Conservation (phyloP, 2,888 invertebrate genomes). For the Nemotelus nigrinus region DNA sequence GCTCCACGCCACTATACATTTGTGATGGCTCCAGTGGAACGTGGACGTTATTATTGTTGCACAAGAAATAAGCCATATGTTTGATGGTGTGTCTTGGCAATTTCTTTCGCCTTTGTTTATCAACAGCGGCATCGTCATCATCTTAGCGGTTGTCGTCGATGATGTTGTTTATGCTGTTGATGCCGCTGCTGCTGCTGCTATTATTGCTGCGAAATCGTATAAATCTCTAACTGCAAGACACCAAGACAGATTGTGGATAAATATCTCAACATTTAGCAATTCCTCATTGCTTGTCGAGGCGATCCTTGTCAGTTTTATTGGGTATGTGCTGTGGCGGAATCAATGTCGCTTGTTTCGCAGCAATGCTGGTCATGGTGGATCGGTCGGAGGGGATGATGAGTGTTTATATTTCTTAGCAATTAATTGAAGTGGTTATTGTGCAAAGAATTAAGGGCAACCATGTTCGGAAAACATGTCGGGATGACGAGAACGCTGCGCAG, state of each 20-base stretch:
- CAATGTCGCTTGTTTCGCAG: neutral
- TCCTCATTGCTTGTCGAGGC: slow-evolving; percentile 15
- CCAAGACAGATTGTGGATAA: slow-evolving; percentile 33
- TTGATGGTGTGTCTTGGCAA: slow-evolving; percentile 8
- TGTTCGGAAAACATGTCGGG: neutral
- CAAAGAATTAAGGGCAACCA: neutral
- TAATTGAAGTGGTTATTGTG: slow-evolving; percentile 24
- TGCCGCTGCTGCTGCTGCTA: neutral
- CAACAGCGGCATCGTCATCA: slow-evolving; percentile 8
- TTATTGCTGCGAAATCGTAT: slow-evolving; percentile 20
- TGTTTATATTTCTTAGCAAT: slow-evolving; percentile 1
- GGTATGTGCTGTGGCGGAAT: neutral
- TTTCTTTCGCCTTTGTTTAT: slow-evolving; percentile 28
- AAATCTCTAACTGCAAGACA: slow-evolving; percentile 7
- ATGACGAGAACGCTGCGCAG: neutral
- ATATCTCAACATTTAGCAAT: slow-evolving; percentile 31
- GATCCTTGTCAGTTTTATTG: slow-evolving; percentile 25
- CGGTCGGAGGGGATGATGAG: neutral
- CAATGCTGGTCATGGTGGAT: neutral
- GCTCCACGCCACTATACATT: neutral
- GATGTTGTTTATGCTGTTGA: neutral
- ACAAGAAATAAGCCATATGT: slow-evolving; percentile 28
- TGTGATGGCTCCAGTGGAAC: neutral
- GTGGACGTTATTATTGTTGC: slow-evolving; percentile 26
- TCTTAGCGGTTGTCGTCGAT: neutral